These are phyloP conservation scores for Lamprologus tigripictilis DNA, from an alignment of 2,113 vertebrate genomes.

Conservation along the genomic window DNA sequence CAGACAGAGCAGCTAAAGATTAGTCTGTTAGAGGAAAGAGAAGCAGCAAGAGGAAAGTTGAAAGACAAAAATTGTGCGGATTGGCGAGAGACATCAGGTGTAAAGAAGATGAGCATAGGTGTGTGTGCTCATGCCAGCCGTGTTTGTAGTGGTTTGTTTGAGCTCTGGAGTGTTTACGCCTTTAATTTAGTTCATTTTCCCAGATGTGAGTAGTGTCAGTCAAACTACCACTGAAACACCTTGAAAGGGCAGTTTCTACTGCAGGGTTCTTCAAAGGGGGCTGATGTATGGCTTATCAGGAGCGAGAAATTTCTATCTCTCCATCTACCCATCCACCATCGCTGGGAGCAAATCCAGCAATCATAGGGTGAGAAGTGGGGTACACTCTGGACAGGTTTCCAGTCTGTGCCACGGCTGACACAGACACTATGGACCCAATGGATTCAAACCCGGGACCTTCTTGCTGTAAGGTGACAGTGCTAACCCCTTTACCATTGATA, in stretches of 20 bases:
- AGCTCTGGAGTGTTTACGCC: not conserved
- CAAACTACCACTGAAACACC: not conserved
- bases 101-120: not conserved
- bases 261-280: not conserved
- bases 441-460: not conserved
- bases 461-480: not conserved
- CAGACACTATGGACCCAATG: not conserved
- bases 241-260: not conserved
- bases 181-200: constrained; percentile 5
- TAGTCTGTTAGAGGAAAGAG: not conserved
- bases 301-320: not conserved
- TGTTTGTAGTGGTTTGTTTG: constrained; percentile 8
- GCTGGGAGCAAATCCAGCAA: not conserved
- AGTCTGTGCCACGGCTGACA: not conserved
- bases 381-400: not conserved
- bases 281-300: not conserved
- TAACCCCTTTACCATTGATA: not conserved
- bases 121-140: not conserved
- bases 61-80: not conserved
- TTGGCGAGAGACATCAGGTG: not conserved
- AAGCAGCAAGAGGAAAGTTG: not conserved
- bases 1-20: not conserved
- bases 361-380: not conserved
- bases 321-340: not conserved
- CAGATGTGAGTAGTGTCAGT: not conserved